phyloP scores from a whole-genome alignment of 2,888 invertebrate genomes.

The Drosophila antonietae region DNA sequence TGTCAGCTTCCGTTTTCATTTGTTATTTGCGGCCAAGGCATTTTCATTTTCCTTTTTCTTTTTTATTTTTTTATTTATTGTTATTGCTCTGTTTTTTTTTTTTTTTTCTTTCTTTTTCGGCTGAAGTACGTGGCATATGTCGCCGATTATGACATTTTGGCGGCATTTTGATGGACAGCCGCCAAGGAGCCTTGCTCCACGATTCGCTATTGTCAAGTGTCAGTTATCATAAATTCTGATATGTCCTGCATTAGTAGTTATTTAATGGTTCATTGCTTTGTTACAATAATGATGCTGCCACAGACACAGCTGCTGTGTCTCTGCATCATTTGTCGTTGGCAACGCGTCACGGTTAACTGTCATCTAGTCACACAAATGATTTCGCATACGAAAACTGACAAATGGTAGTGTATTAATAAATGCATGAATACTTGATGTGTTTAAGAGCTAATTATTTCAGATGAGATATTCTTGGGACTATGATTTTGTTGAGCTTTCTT shows the following conservation, averaged over 20 bases:
- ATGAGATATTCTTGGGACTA: not conserved
- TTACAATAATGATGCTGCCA: slow-evolving; percentile 7
- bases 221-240: slow-evolving; percentile 51
- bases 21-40: slow-evolving; percentile 46
- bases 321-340: slow-evolving; percentile 4
- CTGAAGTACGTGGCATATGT: slow-evolving; percentile 57
- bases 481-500: not conserved
- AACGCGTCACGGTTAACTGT: slow-evolving; percentile 10
- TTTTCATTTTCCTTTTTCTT: slow-evolving; percentile 4
- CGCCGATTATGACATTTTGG: slow-evolving; percentile 75
- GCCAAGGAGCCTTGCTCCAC: slow-evolving; percentile 13
- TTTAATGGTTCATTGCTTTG: slow-evolving; percentile 58
- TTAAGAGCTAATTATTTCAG: not conserved
- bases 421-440: not conserved
- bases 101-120: not conserved
- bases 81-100: slow-evolving; percentile 4
- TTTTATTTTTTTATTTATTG: not conserved
- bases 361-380: not conserved
- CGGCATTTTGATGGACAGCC: slow-evolving; percentile 51
- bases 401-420: not conserved
- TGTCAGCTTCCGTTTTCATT: slow-evolving; percentile 73
- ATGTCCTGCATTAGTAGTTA: slow-evolving; percentile 55
- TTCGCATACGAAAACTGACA: not conserved
- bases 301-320: slow-evolving; percentile 13
- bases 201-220: slow-evolving; percentile 35